These are phyloP conservation scores for Penaeus vannamei DNA, from an alignment of 1,140 invertebrate species.

Conservation along the genomic window DNA sequence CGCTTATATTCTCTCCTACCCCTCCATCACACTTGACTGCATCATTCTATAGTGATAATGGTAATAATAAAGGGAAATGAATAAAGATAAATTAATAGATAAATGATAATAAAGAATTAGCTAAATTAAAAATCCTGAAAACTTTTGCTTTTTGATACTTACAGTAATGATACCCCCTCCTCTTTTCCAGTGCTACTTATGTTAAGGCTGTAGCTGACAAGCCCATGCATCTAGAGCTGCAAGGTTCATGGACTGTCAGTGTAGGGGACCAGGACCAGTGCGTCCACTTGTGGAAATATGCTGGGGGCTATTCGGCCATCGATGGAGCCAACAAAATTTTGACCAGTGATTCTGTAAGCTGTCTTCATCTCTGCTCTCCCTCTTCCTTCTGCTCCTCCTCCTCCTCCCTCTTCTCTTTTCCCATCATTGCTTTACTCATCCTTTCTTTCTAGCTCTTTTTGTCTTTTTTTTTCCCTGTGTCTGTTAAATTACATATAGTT, in stretches of 20 bases:
- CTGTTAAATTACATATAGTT: neutral
- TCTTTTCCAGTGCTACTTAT: slow-evolving; percentile 81
- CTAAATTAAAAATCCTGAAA: neutral
- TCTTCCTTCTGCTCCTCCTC: neutral
- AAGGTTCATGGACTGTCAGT: slow-evolving; percentile 80
- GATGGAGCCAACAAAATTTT: slow-evolving; percentile 84
- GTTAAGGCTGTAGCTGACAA: slow-evolving; percentile 84
- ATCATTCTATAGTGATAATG: too few relatives aligned
- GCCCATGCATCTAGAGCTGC: slow-evolving; percentile 71
- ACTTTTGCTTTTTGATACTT: neutral
- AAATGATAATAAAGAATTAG: neutral
- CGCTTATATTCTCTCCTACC: too few relatives aligned
- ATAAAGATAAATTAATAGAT: too few relatives aligned
- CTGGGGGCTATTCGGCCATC: slow-evolving; percentile 90
- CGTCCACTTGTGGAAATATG: slow-evolving; percentile 94
- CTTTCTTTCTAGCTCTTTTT: neutral
- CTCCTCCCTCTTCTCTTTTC: neutral
- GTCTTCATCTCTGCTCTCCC: neutral
- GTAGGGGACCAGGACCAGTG: slow-evolving; percentile 98
- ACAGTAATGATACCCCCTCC: slow-evolving; percentile 4
- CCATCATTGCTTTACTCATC: neutral
- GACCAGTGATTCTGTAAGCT: slow-evolving; percentile 79
- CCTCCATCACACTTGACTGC: too few relatives aligned
- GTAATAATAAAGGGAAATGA: too few relatives aligned
- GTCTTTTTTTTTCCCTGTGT: neutral